Conservation (phyloP, 2,797 vertebrate genomes). For the Cirrhinus mrigala region DNA sequence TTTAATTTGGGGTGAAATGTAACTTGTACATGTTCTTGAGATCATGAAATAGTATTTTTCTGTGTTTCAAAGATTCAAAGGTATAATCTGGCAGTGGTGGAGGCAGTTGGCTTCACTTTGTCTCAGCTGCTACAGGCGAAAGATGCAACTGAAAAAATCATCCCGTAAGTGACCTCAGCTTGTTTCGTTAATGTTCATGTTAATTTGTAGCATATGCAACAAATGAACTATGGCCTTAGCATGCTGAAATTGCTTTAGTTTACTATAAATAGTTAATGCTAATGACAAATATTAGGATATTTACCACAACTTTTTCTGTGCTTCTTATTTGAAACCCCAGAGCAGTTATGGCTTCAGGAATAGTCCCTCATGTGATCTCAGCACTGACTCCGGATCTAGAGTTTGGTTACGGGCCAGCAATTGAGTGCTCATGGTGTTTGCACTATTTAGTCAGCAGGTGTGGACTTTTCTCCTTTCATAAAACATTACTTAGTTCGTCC, state of each 20-base stretch:
- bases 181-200: neutral
- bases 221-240: neutral
- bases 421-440: constrained; percentile 95
- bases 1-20: neutral
- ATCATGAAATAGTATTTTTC: constrained; percentile 7
- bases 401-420: constrained; percentile 81
- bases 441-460: constrained; percentile 93
- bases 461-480: constrained; percentile 42
- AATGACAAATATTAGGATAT: neutral
- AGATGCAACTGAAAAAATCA: constrained; percentile 82
- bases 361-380: constrained; percentile 83
- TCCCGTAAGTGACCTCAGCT: constrained; percentile 81
- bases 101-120: constrained; percentile 91
- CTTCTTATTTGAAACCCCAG: constrained; percentile 69
- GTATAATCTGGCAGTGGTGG: constrained; percentile 86
- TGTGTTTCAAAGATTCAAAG: constrained; percentile 77
- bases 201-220: neutral
- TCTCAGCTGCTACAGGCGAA: constrained; percentile 92
- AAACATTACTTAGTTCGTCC: neutral
- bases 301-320: neutral
- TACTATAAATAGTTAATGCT: neutral
- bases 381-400: constrained; percentile 80
- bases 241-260: neutral
- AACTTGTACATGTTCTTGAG: neutral
- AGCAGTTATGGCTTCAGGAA: constrained; percentile 79